Percentiles rank a stretch among this genome's conserved stretches.
These are phyloP conservation scores for Anneissia japonica DNA, from an alignment of 35 echinoderm and acorn worm genomes.

Conservation along the genomic window DNA sequence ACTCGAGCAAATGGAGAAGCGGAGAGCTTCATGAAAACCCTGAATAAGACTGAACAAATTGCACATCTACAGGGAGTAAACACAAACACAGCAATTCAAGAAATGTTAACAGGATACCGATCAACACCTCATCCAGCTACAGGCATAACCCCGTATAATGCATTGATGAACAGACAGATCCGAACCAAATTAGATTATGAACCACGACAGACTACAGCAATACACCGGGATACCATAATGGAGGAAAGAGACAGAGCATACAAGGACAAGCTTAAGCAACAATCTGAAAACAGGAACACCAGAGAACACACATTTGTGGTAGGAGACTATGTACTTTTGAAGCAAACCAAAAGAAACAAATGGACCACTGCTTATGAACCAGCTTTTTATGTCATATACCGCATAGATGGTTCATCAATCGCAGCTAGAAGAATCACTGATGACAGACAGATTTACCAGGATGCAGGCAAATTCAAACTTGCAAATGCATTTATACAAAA, in stretches of 20 bases:
- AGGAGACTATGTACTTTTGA: constrained; percentile 49
- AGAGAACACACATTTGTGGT: constrained; percentile 34
- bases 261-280: constrained; percentile 28
- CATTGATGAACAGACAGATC: constrained; percentile 40
- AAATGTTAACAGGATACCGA: constrained; percentile 58
- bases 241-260: constrained; percentile 38
- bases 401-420: constrained; percentile 47
- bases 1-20: constrained; percentile 53
- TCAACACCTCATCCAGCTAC: constrained; percentile 54
- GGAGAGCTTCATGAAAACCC: constrained; percentile 50
- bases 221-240: background rate
- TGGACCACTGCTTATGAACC: constrained; percentile 58
- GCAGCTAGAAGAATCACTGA: constrained; percentile 55
- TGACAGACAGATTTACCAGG: constrained; percentile 36
- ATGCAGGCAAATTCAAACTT: constrained; percentile 43
- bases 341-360: constrained; percentile 44
- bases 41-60: constrained; percentile 53
- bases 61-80: constrained; percentile 17
- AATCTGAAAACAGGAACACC: constrained; percentile 48
- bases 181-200: constrained; percentile 44
- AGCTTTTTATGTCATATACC: constrained; percentile 60
- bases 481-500: constrained; percentile 30
- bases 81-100: constrained; percentile 21
- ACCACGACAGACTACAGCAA: background rate
- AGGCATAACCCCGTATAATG: constrained; percentile 33